Evolutionary conservation across 1,140 invertebrate genomes (phyloP).

Genomic region (Drosophila sechellia): DNA sequence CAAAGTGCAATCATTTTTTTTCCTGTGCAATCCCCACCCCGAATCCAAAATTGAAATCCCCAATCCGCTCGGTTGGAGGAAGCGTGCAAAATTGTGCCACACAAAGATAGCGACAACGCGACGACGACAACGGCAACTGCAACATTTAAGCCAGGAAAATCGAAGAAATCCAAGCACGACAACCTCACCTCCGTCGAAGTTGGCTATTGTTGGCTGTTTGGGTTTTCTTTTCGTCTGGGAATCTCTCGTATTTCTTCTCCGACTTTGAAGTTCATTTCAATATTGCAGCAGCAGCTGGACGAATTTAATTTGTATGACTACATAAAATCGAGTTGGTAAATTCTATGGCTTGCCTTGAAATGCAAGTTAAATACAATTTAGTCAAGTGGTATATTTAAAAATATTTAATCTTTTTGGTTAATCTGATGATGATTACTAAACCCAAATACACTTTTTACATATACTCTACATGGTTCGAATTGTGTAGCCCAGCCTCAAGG

Average conservation of each 20-base stretch:
- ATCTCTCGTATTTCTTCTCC: conserved; percentile 30
- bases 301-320: conserved; percentile 2
- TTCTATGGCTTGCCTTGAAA: too few species aligned
- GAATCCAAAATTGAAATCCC: conserved; percentile 11
- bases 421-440: too few species aligned
- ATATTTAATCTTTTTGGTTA: neutral
- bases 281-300: conserved; percentile 5
- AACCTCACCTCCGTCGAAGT: conserved; percentile 43
- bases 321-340: neutral
- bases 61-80: conserved; percentile 51
- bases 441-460: too few species aligned
- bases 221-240: conserved; percentile 29
- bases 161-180: conserved; percentile 35
- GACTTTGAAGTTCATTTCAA: conserved; percentile 8
- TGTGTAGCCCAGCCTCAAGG: conserved; percentile 17
- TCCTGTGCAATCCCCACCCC: conserved; percentile 5
- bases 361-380: too few species aligned
- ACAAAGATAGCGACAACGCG: conserved; percentile 73
- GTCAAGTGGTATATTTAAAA: too few species aligned
- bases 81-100: conserved; percentile 80
- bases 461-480: neutral
- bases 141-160: conserved; percentile 35
- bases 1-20: neutral
- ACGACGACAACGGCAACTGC: conserved; percentile 36
- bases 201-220: conserved; percentile 47